These are phyloP conservation scores for Neodiprion lecontei DNA, from an alignment of 1,140 invertebrate genomes.

Conservation along the genomic window DNA sequence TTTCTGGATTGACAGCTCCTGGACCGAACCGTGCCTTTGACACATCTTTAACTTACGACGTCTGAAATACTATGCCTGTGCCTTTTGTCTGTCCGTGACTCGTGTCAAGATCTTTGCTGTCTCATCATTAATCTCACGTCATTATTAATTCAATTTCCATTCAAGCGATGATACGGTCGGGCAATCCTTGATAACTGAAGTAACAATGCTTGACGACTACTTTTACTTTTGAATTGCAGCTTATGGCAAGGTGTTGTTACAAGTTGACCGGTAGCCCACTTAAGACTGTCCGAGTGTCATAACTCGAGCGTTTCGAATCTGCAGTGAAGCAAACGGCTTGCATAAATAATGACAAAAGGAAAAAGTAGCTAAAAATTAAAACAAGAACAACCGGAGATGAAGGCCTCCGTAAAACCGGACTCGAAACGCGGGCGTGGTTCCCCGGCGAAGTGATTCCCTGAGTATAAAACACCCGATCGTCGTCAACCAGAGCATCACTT, in stretches of 20 bases:
- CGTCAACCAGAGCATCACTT: background rate
- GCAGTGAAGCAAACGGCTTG: background rate
- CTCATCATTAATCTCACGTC: too few species aligned
- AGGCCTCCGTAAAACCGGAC: background rate
- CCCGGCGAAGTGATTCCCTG: background rate
- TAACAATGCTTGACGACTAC: background rate
- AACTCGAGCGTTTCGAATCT: background rate
- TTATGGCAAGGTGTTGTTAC: background rate
- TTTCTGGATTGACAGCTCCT: too few species aligned
- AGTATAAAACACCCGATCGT: background rate
- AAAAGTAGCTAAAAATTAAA: background rate
- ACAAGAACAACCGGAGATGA: background rate
- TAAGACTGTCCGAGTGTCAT: background rate
- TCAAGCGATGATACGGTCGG: too few species aligned
- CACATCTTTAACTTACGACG: too few species aligned
- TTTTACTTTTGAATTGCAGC: background rate
- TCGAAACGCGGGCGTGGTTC: background rate
- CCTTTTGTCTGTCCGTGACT: too few species aligned
- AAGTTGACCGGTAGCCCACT: too few species aligned
- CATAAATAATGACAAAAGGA: slow-evolving; percentile 1
- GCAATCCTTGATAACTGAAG: background rate
- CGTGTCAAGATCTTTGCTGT: too few species aligned
- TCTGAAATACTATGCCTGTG: too few species aligned
- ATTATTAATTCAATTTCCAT: too few species aligned
- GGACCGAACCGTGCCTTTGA: too few species aligned